Percentiles rank a stretch among this genome's conserved stretches.
phyloP scores from a whole-genome alignment of 1,140 invertebrate genomes.

The Papilio polyxenes region DNA sequence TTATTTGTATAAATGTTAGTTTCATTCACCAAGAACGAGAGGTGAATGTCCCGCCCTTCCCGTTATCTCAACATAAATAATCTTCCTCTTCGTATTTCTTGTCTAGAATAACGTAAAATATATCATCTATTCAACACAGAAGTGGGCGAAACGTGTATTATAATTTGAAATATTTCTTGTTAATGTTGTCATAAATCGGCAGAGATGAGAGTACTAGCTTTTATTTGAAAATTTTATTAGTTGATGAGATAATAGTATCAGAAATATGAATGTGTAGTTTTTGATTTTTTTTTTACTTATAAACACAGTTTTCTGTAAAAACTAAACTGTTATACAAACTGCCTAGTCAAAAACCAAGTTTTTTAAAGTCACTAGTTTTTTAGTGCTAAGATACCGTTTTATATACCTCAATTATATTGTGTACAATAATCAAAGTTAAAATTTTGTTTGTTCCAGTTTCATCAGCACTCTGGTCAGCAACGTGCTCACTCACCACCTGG shows the following conservation, averaged over 20 bases:
- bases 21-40: background rate
- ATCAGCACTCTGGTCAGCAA: constrained; percentile 93
- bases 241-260: background rate
- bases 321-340: too few relatives aligned
- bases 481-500: constrained; percentile 93
- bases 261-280: background rate
- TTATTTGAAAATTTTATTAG: background rate
- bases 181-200: background rate
- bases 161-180: background rate
- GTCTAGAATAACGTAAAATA: background rate
- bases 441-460: constrained; percentile 84
- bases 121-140: background rate
- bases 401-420: too few relatives aligned
- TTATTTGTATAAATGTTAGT: background rate
- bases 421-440: background rate
- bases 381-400: background rate
- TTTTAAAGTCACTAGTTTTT: background rate
- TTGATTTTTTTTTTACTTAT: background rate
- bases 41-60: background rate
- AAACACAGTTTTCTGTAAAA: background rate
- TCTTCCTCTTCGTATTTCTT: background rate
- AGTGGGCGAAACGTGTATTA: background rate
- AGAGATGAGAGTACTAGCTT: background rate
- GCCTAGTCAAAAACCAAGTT: too few relatives aligned
- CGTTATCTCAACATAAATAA: constrained; percentile 16